Evolutionary conservation across 2,797 vertebrate species (phyloP), one percentile per base, ranked within the genome.

Genomic region (Florisuga fusca): DNA sequence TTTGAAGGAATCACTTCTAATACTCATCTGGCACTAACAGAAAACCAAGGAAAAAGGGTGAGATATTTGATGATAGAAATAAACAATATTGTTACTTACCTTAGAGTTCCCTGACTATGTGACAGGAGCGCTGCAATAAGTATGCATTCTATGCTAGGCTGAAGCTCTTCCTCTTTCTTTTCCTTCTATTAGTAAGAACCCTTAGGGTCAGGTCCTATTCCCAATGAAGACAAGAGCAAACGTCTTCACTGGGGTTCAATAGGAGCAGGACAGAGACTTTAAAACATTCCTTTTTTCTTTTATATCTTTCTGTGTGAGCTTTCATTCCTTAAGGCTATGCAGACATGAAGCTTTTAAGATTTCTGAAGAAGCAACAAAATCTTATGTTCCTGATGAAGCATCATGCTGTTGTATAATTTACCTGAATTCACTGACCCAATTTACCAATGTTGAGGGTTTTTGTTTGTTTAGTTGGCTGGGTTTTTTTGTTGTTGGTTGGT

Each of bases 261-360:
- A 87, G 63, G 10, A 88, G 63, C 33, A 94, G 91, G 87, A 93
- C 17, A 34, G 17, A 15, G 78, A 92, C 45, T 89, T 87, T 55
- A 79, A 94, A 94, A 73, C 10, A n/a, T 64, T n/a, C 48, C 78
- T 94, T 90, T 79, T 29, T 27, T 3, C 34, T 93, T 96, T 96
- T 94, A 43, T 59, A 73, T 90, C 55, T 81, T 68, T 81, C 55
- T 69, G 19, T 53, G 64, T 3, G 19, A 89, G 69, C 41, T 91
- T 83, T 90, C 75, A 93, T 43, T 95, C 87, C 98, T 97, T 93
- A 77, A 96, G 97, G 97, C 97, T 86, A 95, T 29, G 53, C 34
- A 84, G 90, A 93, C 69, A 96, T 0, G 91, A 97, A 91, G 96
- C 97, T 98, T 98, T 98, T 97, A 97, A 97, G 89, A 92, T 93